Base-by-base conservation (phyloP, 2,113 vertebrate species). In the Coryphaenoides rupestris region DNA sequence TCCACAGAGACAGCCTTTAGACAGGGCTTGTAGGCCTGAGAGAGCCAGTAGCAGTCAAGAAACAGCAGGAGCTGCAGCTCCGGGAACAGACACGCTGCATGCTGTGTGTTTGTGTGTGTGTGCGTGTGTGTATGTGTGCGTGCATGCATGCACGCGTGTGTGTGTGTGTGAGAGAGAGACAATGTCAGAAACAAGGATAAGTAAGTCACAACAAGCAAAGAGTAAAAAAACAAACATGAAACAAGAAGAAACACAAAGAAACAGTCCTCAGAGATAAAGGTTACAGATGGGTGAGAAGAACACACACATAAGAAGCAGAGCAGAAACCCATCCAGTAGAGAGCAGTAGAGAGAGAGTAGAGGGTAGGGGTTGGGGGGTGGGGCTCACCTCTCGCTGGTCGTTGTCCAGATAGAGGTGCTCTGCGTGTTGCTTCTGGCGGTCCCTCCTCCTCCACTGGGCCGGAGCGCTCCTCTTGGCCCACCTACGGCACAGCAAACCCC, bases 391-490 rank as follows among this genome's bases (percentile, higher is more conserved):
- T 89, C 96, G 92, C 92, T 98, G 97, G 87, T 97, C 96, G 62
- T 99, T 99, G 80, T 98, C 97, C 74, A 99, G 89, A 72, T 94
- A 94, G 62, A 98, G 87, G 79, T 98, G 97, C 78, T 98, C 96
- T 0, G 95, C 92, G 63, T 98, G 97, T 28, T 99, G 96, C 74
- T 97, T 98, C 85, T 98, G 96, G 22, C 96, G 89, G 80, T 99
- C 97, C 75, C 92, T 93, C 78, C 94, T 75, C 73, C 96, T 93
- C 97, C 96, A 98, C 84, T 98, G 96, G 10, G 96, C 95, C 10
- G 96, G 95, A 23, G 97, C 95, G 0, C 96, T 98, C 78, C 97
- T 94, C 84, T 98, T 98, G 1, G 95, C 91, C 95, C 95, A 99
- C 68, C 97, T 99, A 73, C 7, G 21, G 73, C 58, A 73, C 24